Evolutionary conservation across 2,888 invertebrate genomes (phyloP), one percentile per base, ranked within the genome.

Genomic region (Litoditis marina): DNA sequence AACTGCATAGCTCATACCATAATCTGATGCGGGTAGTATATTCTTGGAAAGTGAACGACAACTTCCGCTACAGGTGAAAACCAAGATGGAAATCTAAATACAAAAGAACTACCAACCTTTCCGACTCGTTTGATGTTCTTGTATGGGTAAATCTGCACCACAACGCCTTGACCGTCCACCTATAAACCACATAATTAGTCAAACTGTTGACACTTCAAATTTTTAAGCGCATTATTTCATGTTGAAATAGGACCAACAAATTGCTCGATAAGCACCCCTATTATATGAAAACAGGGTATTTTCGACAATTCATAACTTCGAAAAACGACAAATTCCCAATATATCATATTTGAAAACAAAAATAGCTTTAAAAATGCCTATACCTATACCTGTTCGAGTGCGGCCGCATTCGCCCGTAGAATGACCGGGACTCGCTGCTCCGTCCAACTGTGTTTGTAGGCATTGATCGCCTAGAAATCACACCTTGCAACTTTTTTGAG

Each of bases 391-490:
- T 96, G 96, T 83, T 94, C 92, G 60, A 98, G 84, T 31, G 92
- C 91, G 83, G 90, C 91, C 0, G 92, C 90, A n/a, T 92, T 91
- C 1, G 94, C 90, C 87, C 94, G 93, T 65, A 98, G 85, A 28
- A 91, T 88, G 22, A 92, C 88, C 0, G 93, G 92, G 46, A 94
- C 86, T 68, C 91, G 88, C 36, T 90, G 91, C 57, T 94, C 94
- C 51, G 94, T 92, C 95, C 96, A 98, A 82, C 95, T 94, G 82
- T 92, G 90, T 85, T 98, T 96, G 84, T 90, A 92, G 5, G 91
- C 92, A 85, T 53, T 61, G 13, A 70, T 64, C 25, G 56, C 69
- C 73, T 73, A 54, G 32, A 64, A 44, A 13, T 1, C 7, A 0
- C n/a, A n/a, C n/a, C n/a, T n/a, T n/a, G n/a, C n/a, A n/a, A n/a